Conservation (phyloP, 2,113 vertebrate species). For the Erythrocercus mccallii region DNA sequence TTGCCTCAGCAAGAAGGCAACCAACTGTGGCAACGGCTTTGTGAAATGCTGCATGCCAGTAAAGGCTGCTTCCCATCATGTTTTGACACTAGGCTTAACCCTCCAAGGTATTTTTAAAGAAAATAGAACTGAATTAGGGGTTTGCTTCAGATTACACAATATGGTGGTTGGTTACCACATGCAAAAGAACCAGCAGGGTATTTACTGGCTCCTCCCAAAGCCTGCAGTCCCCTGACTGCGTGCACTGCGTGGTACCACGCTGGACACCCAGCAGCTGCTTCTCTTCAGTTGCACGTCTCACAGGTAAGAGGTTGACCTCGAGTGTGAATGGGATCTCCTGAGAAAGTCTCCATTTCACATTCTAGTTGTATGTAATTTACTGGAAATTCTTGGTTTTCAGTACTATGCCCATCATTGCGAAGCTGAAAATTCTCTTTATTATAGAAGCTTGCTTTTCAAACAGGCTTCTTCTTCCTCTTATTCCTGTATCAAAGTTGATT, state of each 20-base stretch:
- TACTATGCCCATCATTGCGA: neutral
- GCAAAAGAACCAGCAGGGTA: neutral
- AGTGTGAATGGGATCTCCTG: rapidly evolving
- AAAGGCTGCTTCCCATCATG: neutral
- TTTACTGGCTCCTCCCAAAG: neutral
- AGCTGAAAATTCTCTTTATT: neutral
- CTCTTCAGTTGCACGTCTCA: neutral
- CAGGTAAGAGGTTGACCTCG: neutral
- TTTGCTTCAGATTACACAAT: neutral
- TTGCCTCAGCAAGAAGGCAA: neutral
- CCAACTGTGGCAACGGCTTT: neutral
- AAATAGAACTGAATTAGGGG: neutral
- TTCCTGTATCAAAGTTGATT: neutral
- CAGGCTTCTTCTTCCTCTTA: neutral
- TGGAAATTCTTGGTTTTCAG: neutral
- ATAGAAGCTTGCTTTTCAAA: neutral
- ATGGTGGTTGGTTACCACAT: neutral
- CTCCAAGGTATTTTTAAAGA: neutral
- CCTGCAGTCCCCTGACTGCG: rapidly evolving
- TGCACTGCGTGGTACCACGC: rapidly evolving
- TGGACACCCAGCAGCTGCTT: neutral
- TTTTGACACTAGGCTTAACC: neutral
- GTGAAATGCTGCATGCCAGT: neutral
- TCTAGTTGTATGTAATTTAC: neutral
- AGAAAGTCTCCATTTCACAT: neutral